Conservation (phyloP, 2,797 vertebrate genomes). For the Percopsis omiscomaycus region DNA sequence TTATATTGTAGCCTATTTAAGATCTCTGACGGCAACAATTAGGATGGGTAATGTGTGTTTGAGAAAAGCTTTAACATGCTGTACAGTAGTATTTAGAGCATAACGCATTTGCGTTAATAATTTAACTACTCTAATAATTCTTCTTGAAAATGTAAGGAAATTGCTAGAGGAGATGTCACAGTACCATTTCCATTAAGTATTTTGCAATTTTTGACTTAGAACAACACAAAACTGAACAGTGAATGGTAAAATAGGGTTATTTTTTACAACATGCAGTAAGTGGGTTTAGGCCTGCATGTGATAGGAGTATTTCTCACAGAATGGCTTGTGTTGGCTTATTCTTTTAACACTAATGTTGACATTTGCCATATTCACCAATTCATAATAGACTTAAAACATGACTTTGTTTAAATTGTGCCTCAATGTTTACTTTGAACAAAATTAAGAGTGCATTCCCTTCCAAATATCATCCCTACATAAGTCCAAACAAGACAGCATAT, state of each 20-base stretch:
- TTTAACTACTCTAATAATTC: too few relatives aligned
- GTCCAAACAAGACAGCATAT: slow-evolving; percentile 27
- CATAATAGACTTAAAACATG: not conserved
- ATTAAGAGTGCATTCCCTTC: slow-evolving; percentile 42
- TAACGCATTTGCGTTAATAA: too few relatives aligned
- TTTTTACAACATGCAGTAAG: not conserved
- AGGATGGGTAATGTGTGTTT: too few relatives aligned
- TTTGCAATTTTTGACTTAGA: slow-evolving; percentile 6
- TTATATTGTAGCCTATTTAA: not conserved
- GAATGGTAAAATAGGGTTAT: slow-evolving; percentile 2
- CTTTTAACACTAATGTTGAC: not conserved
- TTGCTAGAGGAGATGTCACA: slow-evolving; percentile 25
- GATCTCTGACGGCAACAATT: too few relatives aligned
- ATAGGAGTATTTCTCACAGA: not conserved
- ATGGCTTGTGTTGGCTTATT: not conserved
- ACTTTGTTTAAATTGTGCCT: slow-evolving; percentile 4
- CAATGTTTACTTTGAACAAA: slow-evolving; percentile 12
- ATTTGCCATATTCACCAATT: not conserved
- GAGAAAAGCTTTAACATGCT: too few relatives aligned
- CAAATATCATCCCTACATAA: slow-evolving; percentile 6
- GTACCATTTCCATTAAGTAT: slow-evolving; percentile 15
- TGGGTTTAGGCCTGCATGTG: slow-evolving; percentile 1
- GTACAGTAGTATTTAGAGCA: too few relatives aligned
- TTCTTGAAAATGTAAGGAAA: slow-evolving; percentile 20
- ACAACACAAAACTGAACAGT: slow-evolving; percentile 10